Evolutionary conservation across 2,888 invertebrate genomes (phyloP).

Genomic region (Cheilosia vulpina): DNA sequence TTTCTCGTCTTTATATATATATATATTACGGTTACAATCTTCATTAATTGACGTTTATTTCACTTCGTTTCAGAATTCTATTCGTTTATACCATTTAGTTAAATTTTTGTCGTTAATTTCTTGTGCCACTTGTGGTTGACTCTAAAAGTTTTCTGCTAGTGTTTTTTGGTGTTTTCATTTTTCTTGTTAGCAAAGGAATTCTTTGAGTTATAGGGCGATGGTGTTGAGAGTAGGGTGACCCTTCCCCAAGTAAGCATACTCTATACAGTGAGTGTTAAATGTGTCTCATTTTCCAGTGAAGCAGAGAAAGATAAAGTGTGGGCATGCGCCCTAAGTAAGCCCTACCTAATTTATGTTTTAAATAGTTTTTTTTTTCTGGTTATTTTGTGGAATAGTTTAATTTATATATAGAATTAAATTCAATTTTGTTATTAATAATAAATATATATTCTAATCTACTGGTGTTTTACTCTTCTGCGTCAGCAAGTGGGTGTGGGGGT

Average conservation of each 20-base stretch:
- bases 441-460: slow-evolving; percentile 61
- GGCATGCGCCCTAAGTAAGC: slow-evolving; percentile 53
- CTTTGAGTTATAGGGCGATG: slow-evolving; percentile 58
- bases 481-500: slow-evolving; percentile 26
- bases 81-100: slow-evolving; percentile 60
- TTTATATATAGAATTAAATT: slow-evolving; percentile 46
- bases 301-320: slow-evolving; percentile 29
- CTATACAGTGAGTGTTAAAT: slow-evolving; percentile 37
- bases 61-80: slow-evolving; percentile 69
- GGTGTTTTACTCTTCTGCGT: slow-evolving; percentile 60
- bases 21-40: slow-evolving; percentile 64
- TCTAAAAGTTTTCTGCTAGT: slow-evolving; percentile 30
- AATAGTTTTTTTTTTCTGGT: slow-evolving; percentile 36
- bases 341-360: slow-evolving; percentile 52
- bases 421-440: slow-evolving; percentile 45
- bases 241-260: slow-evolving; percentile 51
- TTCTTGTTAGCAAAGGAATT: slow-evolving; percentile 39
- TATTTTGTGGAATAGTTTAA: slow-evolving; percentile 46
- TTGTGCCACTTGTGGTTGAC: slow-evolving; percentile 59
- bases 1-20: slow-evolving; percentile 40
- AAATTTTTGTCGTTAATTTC: slow-evolving; percentile 26
- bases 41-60: slow-evolving; percentile 71
- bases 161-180: background rate
- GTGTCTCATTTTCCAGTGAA: slow-evolving; percentile 25
- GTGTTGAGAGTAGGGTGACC: slow-evolving; percentile 60